These are phyloP conservation scores for Phragmatobia fuliginosa DNA, from an alignment of 2,888 invertebrate species.

Conservation along the genomic window DNA sequence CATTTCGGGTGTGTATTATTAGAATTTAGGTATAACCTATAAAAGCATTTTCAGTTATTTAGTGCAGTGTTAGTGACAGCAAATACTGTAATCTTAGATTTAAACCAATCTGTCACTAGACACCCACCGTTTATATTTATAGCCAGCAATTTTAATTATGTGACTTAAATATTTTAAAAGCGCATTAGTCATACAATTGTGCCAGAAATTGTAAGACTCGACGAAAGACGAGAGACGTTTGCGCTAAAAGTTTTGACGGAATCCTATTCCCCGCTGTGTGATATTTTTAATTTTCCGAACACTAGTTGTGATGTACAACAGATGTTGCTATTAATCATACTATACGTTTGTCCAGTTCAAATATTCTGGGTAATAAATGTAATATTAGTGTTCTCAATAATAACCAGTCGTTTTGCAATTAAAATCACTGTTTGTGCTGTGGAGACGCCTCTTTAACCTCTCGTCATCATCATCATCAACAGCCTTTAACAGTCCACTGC, in stretches of 20 bases:
- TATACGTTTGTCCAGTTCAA: conserved; percentile 26
- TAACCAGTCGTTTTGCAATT: neutral
- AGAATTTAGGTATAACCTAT: neutral
- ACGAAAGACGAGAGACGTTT: conserved; percentile 37
- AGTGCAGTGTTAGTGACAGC: neutral
- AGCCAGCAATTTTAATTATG: conserved; percentile 18
- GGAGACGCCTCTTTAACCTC: neutral
- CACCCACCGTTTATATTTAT: conserved; percentile 14
- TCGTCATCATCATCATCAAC: too few relatives aligned
- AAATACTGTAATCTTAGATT: neutral
- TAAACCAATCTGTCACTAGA: conserved; percentile 7
- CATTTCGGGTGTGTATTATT: neutral
- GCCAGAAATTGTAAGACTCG: conserved; percentile 32
- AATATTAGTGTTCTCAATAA: conserved; percentile 1
- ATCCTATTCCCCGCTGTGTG: conserved; percentile 30
- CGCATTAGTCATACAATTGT: conserved; percentile 19
- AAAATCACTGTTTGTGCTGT: neutral
- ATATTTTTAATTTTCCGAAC: conserved; percentile 38
- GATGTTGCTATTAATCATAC: conserved; percentile 33
- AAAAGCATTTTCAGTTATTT: neutral
- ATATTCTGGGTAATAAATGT: conserved; percentile 18
- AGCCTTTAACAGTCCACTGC: too few relatives aligned
- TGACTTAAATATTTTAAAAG: conserved; percentile 13
- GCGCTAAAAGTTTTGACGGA: conserved; percentile 37
- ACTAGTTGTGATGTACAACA: conserved; percentile 26